Conservation (phyloP, 2,888 invertebrate species). For the Eristalis intricaria region DNA sequence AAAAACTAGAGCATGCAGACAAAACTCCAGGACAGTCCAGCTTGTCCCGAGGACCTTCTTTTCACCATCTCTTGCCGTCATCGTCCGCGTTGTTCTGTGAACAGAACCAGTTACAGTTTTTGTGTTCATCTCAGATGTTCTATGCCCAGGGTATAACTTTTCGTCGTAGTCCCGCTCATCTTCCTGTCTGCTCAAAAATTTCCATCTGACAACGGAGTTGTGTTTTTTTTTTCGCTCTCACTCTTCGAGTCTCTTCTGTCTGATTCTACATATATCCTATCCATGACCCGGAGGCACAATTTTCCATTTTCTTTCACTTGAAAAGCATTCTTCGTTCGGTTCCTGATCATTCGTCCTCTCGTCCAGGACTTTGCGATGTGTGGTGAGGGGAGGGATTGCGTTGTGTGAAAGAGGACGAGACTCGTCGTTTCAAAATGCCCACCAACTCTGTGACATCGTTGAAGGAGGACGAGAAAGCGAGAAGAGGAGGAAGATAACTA, state of each 20-base stretch:
- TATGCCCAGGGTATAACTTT: conserved; percentile 45
- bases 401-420: conserved; percentile 3
- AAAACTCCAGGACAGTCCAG: conserved; percentile 22
- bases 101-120: conserved; percentile 7
- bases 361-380: neutral
- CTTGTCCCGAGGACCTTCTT: conserved; percentile 4
- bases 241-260: neutral
- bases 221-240: conserved; percentile 1
- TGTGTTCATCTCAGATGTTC: conserved; percentile 20
- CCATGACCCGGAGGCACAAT: conserved; percentile 35
- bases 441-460: conserved; percentile 50
- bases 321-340: conserved; percentile 34
- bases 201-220: conserved; percentile 52
- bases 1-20: conserved; percentile 36
- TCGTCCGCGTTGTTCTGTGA: neutral
- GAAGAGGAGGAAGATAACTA: conserved; percentile 33
- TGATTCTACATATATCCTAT: conserved; percentile 38
- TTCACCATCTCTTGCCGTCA: neutral
- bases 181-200: conserved; percentile 44
- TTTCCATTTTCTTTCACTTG: conserved; percentile 42
- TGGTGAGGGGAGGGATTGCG: neutral
- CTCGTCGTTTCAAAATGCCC: conserved; percentile 29
- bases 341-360: neutral
- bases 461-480: neutral
- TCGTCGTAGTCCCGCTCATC: conserved; percentile 34